A percentile compares a stretch with the other conserved stretches of the same genome.
Conservation (phyloP, 2,113 vertebrate species). For the Pituophis catenifer region DNA sequence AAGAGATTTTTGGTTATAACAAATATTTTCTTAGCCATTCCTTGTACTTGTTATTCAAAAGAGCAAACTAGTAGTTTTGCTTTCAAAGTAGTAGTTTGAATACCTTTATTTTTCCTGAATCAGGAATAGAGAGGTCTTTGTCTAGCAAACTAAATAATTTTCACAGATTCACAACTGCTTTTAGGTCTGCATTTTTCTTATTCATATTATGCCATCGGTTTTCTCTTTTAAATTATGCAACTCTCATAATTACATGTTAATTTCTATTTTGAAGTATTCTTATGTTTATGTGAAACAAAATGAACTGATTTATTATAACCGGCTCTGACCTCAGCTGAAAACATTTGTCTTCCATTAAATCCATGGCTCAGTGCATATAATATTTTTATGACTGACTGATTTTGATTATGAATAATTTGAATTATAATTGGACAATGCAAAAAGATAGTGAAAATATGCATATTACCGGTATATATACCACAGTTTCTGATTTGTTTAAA, state of each 20-base stretch:
- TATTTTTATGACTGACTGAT: background rate
- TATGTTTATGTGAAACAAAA: slow-evolving; percentile 7
- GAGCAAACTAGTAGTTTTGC: background rate
- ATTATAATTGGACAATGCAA: background rate
- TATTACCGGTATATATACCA: background rate
- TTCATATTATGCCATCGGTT: slow-evolving; percentile 16
- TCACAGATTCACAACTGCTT: slow-evolving; percentile 43
- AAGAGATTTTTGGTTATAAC: background rate
- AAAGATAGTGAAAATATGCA: background rate
- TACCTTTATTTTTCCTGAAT: slow-evolving; percentile 30
- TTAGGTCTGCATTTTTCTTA: slow-evolving; percentile 17
- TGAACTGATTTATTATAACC: slow-evolving; percentile 27
- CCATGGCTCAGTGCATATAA: slow-evolving; percentile 9
- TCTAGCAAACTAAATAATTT: slow-evolving; percentile 34
- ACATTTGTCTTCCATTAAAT: slow-evolving; percentile 20
- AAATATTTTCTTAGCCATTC: background rate
- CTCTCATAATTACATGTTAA: slow-evolving; percentile 18
- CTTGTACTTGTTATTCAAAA: background rate
- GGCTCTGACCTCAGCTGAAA: slow-evolving; percentile 9
- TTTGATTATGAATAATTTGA: background rate
- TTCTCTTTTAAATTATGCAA: slow-evolving; percentile 25
- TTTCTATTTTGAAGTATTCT: slow-evolving; percentile 13
- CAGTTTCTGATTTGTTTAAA: background rate
- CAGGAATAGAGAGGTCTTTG: slow-evolving; percentile 52
- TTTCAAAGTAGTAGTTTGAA: background rate